These are phyloP conservation scores for Amblyopsis hoosieri DNA, from an alignment of 2,797 vertebrate genomes.

Conservation along the genomic window DNA sequence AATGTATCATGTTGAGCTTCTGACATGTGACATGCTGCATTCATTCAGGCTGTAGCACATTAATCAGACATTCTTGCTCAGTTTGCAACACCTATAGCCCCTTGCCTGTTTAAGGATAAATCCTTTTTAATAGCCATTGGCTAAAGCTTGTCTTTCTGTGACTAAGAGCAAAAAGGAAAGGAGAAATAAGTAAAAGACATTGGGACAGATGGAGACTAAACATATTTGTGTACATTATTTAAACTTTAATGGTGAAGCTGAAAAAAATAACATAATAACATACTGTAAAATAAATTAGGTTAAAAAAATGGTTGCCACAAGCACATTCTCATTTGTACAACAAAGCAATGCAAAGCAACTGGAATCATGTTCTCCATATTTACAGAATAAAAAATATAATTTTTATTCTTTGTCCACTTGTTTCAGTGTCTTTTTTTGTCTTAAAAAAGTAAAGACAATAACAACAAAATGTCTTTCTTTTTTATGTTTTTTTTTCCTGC, in stretches of 20 bases:
- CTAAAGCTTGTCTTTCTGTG: too few species aligned
- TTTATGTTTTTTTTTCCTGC: constrained; percentile 34
- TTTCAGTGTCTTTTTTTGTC: constrained; percentile 74
- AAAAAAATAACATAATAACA: constrained; percentile 66
- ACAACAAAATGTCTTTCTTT: constrained; percentile 47
- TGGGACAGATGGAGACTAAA: constrained; percentile 21
- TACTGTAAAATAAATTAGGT: constrained; percentile 92
- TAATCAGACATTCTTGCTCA: too few species aligned
- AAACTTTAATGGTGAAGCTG: constrained; percentile 84
- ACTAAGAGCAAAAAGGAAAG: neutral
- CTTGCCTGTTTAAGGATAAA: too few species aligned
- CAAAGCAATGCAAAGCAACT: constrained; percentile 78
- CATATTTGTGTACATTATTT: constrained; percentile 73
- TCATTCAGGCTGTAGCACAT: too few species aligned
- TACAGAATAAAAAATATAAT: constrained; percentile 81
- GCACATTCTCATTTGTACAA: constrained; percentile 87
- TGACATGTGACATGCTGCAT: too few species aligned
- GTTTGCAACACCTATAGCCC: too few species aligned
- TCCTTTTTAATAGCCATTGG: too few species aligned
- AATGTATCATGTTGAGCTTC: too few species aligned
- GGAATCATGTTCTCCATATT: constrained; percentile 72
- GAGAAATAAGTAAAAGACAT: neutral
- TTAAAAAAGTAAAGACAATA: constrained; percentile 59
- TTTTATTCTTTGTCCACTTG: constrained; percentile 78
- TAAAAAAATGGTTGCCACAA: constrained; percentile 85